These are phyloP conservation scores for Synanthedon formicaeformis DNA, from an alignment of 2,888 invertebrate genomes.

Conservation along the genomic window DNA sequence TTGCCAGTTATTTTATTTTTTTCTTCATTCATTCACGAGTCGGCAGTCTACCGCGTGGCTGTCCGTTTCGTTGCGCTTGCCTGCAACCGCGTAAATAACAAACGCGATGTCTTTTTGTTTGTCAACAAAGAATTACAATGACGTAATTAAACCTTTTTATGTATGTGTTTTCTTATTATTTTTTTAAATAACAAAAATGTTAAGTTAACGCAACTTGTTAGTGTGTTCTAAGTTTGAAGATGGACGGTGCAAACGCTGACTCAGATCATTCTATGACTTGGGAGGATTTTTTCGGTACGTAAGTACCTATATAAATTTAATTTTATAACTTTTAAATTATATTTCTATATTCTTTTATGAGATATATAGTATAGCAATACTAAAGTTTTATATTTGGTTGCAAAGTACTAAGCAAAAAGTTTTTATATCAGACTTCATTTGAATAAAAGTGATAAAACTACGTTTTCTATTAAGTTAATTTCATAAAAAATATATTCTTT, in stretches of 20 bases:
- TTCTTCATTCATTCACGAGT: slow-evolving; percentile 29
- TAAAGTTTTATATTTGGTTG: too few species aligned
- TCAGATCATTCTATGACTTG: slow-evolving; percentile 78
- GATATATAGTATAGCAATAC: too few species aligned
- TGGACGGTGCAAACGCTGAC: slow-evolving; percentile 70
- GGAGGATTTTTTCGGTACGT: slow-evolving; percentile 80
- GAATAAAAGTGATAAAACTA: too few species aligned
- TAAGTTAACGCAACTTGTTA: slow-evolving; percentile 22
- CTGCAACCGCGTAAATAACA: slow-evolving; percentile 14
- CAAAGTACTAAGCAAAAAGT: too few species aligned
- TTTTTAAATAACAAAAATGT: slow-evolving; percentile 20
- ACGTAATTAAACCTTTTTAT: slow-evolving; percentile 7
- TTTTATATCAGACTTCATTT: too few species aligned
- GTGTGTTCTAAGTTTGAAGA: slow-evolving; percentile 32
- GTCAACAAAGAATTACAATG: slow-evolving; percentile 41
- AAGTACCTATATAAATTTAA: not conserved
- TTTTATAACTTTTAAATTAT: not conserved
- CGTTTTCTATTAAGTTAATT: too few species aligned
- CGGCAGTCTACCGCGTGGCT: slow-evolving; percentile 22
- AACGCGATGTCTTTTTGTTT: slow-evolving; percentile 50
- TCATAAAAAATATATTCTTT: too few species aligned
- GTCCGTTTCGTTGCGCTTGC: slow-evolving; percentile 21
- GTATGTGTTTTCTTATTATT: slow-evolving; percentile 18
- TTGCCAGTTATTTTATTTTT: too few species aligned
- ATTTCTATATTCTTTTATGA: too few species aligned